These are phyloP conservation scores for Alethe castanea DNA, from an alignment of 2,113 vertebrate genomes.

Conservation along the genomic window DNA sequence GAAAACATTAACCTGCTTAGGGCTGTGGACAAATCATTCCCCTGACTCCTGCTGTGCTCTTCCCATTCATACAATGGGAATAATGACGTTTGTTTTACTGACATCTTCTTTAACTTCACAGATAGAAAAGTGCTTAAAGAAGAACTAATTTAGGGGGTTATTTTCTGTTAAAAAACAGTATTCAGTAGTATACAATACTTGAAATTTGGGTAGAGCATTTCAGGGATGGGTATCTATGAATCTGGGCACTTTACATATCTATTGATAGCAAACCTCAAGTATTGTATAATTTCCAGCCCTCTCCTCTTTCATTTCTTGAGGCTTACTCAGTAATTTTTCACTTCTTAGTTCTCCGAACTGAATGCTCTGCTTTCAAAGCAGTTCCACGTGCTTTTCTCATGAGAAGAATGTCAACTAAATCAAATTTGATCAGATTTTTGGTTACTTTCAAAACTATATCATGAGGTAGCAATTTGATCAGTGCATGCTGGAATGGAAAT, in stretches of 20 bases:
- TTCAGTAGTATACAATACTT: neutral
- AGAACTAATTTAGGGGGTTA: neutral
- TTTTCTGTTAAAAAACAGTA: neutral
- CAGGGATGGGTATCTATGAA: neutral
- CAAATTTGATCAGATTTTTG: constrained; percentile 35
- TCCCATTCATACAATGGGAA: neutral
- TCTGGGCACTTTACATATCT: neutral
- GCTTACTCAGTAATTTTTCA: neutral
- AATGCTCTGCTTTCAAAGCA: neutral
- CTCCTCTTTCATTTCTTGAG: neutral
- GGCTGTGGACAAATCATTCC: neutral
- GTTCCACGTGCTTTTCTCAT: constrained; percentile 22
- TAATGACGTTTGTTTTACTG: neutral
- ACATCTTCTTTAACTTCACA: neutral
- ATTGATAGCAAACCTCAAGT: neutral
- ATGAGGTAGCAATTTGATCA: constrained; percentile 45
- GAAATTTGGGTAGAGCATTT: neutral
- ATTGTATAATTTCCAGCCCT: neutral
- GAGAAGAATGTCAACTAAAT: constrained; percentile 42
- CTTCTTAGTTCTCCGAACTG: constrained; percentile 1
- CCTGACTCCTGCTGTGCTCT: neutral
- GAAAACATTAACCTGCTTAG: neutral
- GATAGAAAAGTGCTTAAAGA: neutral
- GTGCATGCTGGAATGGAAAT: neutral
- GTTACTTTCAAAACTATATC: constrained; percentile 39